phyloP scores from a whole-genome alignment of 2,888 invertebrate species.

The Papilio demoleus region DNA sequence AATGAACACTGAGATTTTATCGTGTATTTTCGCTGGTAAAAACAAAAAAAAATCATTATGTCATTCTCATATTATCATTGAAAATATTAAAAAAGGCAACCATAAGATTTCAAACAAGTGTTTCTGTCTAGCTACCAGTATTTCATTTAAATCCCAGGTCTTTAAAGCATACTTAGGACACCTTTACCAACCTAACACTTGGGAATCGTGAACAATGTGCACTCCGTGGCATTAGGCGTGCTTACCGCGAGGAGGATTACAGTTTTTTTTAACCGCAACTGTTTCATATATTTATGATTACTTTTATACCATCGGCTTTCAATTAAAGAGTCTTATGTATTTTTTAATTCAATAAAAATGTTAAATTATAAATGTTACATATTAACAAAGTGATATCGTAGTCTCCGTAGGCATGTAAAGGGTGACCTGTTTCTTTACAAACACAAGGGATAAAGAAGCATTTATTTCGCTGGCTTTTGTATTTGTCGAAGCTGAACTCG shows the following conservation, averaged over 20 bases:
- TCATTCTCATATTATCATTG: too few relatives aligned
- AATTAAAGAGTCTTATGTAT: too few relatives aligned
- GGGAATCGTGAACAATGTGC: slow-evolving; percentile 6
- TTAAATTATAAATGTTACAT: too few relatives aligned
- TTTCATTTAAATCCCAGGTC: slow-evolving; percentile 1
- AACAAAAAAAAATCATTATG: too few relatives aligned
- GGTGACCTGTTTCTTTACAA: neutral
- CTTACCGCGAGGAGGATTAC: slow-evolving; percentile 24
- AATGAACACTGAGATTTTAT: too few relatives aligned
- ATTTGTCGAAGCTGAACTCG: slow-evolving; percentile 29
- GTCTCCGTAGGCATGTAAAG: neutral
- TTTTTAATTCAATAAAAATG: too few relatives aligned
- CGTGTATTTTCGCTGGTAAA: too few relatives aligned
- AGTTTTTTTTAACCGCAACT: slow-evolving; percentile 4
- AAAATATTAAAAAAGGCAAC: too few relatives aligned
- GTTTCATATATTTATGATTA: neutral
- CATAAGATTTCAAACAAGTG: too few relatives aligned
- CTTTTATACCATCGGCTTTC: too few relatives aligned
- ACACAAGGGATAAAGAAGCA: neutral
- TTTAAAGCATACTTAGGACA: slow-evolving; percentile 1
- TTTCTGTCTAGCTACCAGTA: too few relatives aligned
- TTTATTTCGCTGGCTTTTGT: slow-evolving; percentile 15
- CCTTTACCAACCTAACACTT: neutral
- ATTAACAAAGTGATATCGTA: neutral
- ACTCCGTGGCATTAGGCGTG: slow-evolving; percentile 1